Conservation (phyloP, 2,888 invertebrate species). For the Chrysolina haemoptera region DNA sequence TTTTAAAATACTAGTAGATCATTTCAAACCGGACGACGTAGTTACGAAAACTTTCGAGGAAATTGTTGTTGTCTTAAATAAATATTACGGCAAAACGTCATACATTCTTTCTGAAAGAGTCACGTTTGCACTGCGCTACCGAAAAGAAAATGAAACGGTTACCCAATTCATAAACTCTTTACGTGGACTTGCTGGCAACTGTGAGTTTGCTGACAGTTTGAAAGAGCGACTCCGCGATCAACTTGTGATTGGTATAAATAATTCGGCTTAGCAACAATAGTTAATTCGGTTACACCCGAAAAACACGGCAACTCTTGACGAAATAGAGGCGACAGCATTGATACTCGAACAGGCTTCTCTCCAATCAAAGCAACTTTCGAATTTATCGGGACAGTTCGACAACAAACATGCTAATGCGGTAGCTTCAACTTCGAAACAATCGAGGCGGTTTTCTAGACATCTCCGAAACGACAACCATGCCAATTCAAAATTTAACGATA, state of each 20-base stretch:
- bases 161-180: too few relatives aligned
- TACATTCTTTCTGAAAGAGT: slow-evolving; percentile 3
- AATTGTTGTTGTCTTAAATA: neutral
- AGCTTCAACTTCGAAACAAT: neutral
- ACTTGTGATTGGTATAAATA: too few relatives aligned
- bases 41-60: slow-evolving; percentile 6
- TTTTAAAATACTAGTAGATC: slow-evolving; percentile 5
- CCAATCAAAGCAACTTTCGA: slow-evolving; percentile 4
- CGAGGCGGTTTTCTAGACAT: neutral
- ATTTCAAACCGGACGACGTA: neutral
- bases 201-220: too few relatives aligned
- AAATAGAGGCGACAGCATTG: slow-evolving; percentile 2
- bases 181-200: too few relatives aligned
- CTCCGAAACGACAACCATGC: neutral
- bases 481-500: neutral
- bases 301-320: neutral
- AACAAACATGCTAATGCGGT: neutral
- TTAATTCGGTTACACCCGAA: slow-evolving; percentile 3
- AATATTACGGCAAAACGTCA: slow-evolving; percentile 3
- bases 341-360: slow-evolving; percentile 19
- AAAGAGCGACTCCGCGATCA: too few relatives aligned
- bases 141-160: too few relatives aligned
- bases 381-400: neutral
- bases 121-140: too few relatives aligned
- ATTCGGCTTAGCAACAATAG: neutral